phyloP scores from a whole-genome alignment of 2,888 invertebrate species.

The Hecatera dysodea region DNA sequence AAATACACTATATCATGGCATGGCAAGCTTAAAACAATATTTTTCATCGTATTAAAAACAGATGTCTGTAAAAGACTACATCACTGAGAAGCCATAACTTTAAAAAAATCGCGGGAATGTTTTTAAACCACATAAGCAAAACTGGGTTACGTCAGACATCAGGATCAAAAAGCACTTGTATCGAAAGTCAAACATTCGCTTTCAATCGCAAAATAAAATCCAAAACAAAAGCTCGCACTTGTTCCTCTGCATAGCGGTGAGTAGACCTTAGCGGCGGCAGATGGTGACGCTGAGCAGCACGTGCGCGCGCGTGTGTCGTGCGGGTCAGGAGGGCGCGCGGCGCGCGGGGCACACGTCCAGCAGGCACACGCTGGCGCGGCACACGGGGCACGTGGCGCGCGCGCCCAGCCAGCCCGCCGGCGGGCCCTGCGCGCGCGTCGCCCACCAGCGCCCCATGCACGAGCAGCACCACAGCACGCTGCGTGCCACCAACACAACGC shows the following conservation, averaged over 20 bases:
- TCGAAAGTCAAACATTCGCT: constrained; percentile 1
- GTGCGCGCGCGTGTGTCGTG: too few species aligned
- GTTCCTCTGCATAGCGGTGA: background rate
- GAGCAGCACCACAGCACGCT: constrained; percentile 97
- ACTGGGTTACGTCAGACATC: constrained; percentile 15
- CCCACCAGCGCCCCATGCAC: constrained; percentile 97
- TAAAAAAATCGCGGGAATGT: background rate
- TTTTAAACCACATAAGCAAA: background rate
- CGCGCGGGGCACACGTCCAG: constrained; percentile 93
- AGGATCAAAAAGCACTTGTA: constrained; percentile 4
- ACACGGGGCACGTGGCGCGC: constrained; percentile 97
- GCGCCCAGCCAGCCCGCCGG: constrained; percentile 95
- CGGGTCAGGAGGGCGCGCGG: constrained; percentile 4
- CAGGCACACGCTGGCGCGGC: constrained; percentile 96
- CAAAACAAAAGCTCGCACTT: constrained; percentile 28
- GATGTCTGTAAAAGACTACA: background rate
- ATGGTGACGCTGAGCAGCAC: constrained; percentile 25
- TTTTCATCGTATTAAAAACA: background rate
- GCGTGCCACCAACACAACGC: constrained; percentile 14
- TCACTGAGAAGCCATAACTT: background rate
- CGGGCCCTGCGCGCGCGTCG: constrained; percentile 93
- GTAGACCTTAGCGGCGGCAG: constrained; percentile 17
- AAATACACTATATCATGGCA: background rate
- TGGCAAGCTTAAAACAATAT: background rate
- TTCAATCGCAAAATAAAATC: background rate